These are phyloP conservation scores for Drosophila hydei DNA, from an alignment of 1,140 invertebrate species.

Conservation along the genomic window DNA sequence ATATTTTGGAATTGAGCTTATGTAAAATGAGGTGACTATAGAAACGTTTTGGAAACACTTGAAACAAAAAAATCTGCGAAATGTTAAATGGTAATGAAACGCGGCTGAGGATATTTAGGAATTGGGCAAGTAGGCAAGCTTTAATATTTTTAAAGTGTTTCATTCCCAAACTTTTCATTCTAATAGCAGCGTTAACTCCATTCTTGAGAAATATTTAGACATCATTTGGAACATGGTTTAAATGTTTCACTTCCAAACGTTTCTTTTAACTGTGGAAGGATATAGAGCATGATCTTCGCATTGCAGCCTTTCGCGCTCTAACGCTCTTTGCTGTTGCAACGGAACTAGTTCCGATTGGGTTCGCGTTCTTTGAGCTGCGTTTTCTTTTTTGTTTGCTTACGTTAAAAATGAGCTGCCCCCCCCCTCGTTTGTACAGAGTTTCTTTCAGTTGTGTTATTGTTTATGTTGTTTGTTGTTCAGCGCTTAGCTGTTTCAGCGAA, in stretches of 20 bases:
- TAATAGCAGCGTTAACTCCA: not conserved
- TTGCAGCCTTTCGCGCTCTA: conserved; percentile 9
- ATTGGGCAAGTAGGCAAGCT: not conserved
- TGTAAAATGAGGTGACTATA: too few species aligned
- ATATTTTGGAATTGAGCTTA: too few species aligned
- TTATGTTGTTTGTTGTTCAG: conserved; percentile 56
- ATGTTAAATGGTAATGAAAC: too few species aligned
- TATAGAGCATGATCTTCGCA: conserved; percentile 11
- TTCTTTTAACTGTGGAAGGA: not conserved
- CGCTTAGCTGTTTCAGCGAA: conserved; percentile 12
- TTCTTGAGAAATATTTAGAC: too few species aligned
- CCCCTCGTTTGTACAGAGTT: not conserved
- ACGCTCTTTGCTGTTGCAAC: conserved; percentile 23
- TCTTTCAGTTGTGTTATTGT: conserved; percentile 14
- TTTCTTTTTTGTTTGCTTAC: not conserved
- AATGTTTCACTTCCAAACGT: not conserved
- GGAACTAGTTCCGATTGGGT: conserved; percentile 18
- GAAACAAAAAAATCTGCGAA: too few species aligned
- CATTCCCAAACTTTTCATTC: not conserved
- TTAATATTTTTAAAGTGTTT: not conserved
- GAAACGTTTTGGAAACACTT: too few species aligned
- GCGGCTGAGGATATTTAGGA: too few species aligned
- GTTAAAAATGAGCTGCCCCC: not conserved
- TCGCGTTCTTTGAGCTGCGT: not conserved
- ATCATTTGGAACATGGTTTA: too few species aligned